Evolutionary conservation across 2,797 vertebrate genomes (phyloP), one percentile per base, ranked within the genome.

Genomic region (Oreonectes daqikongensis): DNA sequence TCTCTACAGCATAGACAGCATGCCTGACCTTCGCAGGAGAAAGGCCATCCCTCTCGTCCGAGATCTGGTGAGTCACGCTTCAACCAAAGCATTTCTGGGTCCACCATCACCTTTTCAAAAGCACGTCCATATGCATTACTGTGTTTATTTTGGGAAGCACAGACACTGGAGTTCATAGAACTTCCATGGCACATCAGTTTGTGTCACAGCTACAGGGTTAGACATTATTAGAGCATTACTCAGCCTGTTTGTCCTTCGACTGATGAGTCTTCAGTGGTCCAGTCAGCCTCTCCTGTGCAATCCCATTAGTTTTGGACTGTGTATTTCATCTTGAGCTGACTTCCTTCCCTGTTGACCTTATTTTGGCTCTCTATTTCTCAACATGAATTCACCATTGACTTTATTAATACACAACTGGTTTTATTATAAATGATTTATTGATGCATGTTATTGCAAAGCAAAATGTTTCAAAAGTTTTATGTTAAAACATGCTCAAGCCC

Each of bases 1-100:
- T 87, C 92, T 99, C 84, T 99, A 99, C 86, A 98, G 97, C 90
- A 99, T 99, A 77, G 98, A 99, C 93, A 99, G 98, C 89, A 99
- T 99, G 98, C 98, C 98, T 30, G 97, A 99, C 89, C 96, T 99
- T 84, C 95, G 98, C 84, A 99, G 97, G 90, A 94, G 97, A 90
- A 99, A 99, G 86, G 96, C 98, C 40, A 97, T 98, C 87, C 97
- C 97, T 71, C 90, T 99, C 75, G 98, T 99, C 90, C 95, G 96
- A 82, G 97, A 99, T 91, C 93, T 99, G 96, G 98, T 99, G 91
- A 95, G 97, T 91, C 86, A 70, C 85, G 46, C 35, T 74, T 42
- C 17, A 55, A 32, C 61, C 14, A 40, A 52, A 59, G 14, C 40
- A 26, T 50, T 52, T 32, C 53, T 69, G 55, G 35, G 26, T 8